Conservation (phyloP, 2,113 vertebrate species). For the Albula goreensis region DNA sequence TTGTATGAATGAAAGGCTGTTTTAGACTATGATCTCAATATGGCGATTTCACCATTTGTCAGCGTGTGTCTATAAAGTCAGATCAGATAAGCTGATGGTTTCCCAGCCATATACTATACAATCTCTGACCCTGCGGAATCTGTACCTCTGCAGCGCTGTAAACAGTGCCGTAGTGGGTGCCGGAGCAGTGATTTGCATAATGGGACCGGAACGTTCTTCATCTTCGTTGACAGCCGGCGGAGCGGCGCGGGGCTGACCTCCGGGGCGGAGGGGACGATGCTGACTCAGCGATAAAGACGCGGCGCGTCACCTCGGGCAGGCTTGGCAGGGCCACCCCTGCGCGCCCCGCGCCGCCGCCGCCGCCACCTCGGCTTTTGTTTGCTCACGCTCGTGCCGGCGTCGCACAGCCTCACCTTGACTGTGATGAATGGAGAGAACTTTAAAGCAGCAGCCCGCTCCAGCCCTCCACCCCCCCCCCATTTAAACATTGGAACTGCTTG, state of each 20-base stretch:
- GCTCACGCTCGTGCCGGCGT: constrained; percentile 8
- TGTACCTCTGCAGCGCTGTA: too few relatives aligned
- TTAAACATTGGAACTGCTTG: background rate
- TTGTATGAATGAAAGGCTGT: too few relatives aligned
- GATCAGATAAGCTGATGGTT: too few relatives aligned
- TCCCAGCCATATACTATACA: too few relatives aligned
- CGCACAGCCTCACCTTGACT: background rate
- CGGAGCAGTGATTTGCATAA: too few relatives aligned
- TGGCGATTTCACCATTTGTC: too few relatives aligned
- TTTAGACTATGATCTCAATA: too few relatives aligned
- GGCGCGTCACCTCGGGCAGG: background rate
- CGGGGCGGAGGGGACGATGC: constrained; percentile 10
- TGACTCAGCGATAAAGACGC: constrained; percentile 21
- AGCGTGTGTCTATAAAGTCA: too few relatives aligned
- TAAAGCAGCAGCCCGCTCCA: background rate
- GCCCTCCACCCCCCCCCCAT: background rate
- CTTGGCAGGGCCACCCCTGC: constrained; percentile 29
- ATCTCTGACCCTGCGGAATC: too few relatives aligned
- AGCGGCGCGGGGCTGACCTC: constrained; percentile 30
- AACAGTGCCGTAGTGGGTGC: too few relatives aligned
- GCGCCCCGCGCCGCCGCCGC: background rate
- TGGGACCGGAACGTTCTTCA: constrained; percentile 13
- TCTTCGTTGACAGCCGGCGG: constrained; percentile 34
- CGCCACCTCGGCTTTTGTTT: constrained; percentile 6
- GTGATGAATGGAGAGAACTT: background rate